These are phyloP conservation scores for Speoplatyrhinus poulsoni DNA, from an alignment of 2,113 vertebrate genomes.

Conservation along the genomic window DNA sequence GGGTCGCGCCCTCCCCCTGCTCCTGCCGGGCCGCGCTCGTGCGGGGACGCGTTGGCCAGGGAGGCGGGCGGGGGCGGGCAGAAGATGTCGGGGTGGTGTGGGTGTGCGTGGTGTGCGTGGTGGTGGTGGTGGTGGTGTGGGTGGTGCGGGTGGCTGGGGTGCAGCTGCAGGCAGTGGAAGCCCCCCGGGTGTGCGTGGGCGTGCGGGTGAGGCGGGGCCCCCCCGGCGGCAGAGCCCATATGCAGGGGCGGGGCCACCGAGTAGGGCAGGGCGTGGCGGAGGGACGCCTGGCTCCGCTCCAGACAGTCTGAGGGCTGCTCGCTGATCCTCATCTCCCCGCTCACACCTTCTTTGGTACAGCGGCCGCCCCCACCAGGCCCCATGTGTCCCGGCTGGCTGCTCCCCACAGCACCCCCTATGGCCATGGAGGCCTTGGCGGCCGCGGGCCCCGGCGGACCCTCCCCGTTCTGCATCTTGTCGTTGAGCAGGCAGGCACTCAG, in stretches of 20 bases:
- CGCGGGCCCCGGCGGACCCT: constrained; percentile 60
- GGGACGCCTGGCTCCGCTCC: constrained; percentile 86
- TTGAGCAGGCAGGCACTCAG: constrained; percentile 89
- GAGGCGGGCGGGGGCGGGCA: constrained; percentile 81
- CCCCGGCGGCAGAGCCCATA: constrained; percentile 78
- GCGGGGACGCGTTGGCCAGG: constrained; percentile 76
- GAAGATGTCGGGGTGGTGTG: constrained; percentile 84
- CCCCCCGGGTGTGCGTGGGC: constrained; percentile 77
- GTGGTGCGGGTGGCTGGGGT: constrained; percentile 77
- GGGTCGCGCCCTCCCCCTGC: constrained; percentile 78
- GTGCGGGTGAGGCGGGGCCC: constrained; percentile 78
- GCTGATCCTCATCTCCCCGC: constrained; percentile 80
- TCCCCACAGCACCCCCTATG: constrained; percentile 74
- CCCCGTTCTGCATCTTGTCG: constrained; percentile 87
- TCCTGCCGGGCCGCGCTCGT: constrained; percentile 78
- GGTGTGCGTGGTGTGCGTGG: constrained; percentile 69
- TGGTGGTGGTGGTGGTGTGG: constrained; percentile 76
- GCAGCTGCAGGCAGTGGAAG: constrained; percentile 92
- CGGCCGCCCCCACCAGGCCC: constrained; percentile 65
- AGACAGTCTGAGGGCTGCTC: constrained; percentile 88
- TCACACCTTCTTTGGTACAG: constrained; percentile 79
- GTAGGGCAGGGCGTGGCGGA: constrained; percentile 89
- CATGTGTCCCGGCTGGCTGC: constrained; percentile 68
- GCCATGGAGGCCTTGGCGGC: constrained; percentile 76
- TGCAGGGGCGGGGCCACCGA: constrained; percentile 83